These are phyloP conservation scores for Conus betulinus DNA, from an alignment of 1,140 invertebrate genomes.

Conservation along the genomic window DNA sequence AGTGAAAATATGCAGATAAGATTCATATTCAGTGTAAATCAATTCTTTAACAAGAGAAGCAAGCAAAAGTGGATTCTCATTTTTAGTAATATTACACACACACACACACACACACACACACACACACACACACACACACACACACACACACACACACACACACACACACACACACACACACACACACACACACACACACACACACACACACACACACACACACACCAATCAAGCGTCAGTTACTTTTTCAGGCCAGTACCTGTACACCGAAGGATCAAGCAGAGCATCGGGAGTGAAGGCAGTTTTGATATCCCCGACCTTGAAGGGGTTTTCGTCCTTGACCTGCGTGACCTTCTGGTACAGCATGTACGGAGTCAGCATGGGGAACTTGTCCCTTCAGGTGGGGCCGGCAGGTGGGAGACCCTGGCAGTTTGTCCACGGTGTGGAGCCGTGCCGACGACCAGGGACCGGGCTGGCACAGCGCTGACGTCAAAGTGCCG, in stretches of 20 bases:
- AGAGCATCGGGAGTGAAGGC: conserved; percentile 78
- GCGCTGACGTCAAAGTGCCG: background rate
- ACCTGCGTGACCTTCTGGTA: conserved; percentile 80
- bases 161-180: too few species aligned
- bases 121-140: too few species aligned
- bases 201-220: too few species aligned
- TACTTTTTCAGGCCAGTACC: conserved; percentile 78
- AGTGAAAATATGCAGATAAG: too few species aligned
- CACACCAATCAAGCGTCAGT: too few species aligned
- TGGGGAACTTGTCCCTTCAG: conserved; percentile 63
- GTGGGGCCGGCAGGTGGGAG: background rate
- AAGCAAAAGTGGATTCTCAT: too few species aligned
- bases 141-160: too few species aligned
- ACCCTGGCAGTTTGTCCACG: background rate
- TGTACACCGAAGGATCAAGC: conserved; percentile 85
- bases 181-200: too few species aligned
- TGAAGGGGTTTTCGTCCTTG: conserved; percentile 27
- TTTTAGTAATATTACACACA: too few species aligned
- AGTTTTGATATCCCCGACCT: conserved; percentile 51
- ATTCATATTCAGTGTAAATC: too few species aligned
- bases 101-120: too few species aligned
- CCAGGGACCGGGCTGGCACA: background rate
- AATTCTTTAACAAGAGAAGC: too few species aligned
- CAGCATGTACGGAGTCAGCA: conserved; percentile 84
- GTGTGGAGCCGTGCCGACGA: background rate